Evolutionary conservation across 2,797 vertebrate genomes (phyloP).

Genomic region (Aeoliscus strigatus): DNA sequence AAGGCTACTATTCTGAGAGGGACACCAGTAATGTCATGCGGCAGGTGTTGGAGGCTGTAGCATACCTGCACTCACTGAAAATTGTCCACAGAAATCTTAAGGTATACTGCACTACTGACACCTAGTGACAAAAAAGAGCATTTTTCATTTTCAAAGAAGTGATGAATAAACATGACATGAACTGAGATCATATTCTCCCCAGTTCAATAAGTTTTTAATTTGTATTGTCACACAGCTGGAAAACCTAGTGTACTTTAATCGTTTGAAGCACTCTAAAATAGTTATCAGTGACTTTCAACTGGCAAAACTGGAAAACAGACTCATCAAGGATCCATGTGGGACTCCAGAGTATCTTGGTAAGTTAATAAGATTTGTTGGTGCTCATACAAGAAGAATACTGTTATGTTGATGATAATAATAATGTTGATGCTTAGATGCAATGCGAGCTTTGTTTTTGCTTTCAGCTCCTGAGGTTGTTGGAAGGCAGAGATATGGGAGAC

Average conservation of each 20-base stretch:
- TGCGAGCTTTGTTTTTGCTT: not conserved
- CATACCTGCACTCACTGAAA: conserved; percentile 94
- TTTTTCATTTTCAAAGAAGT: conserved; percentile 7
- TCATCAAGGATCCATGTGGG: conserved; percentile 96
- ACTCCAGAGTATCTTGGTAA: conserved; percentile 91
- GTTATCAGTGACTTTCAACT: conserved; percentile 99
- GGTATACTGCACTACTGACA: conserved; percentile 70
- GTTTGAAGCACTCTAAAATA: conserved; percentile 98
- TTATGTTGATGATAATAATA: not conserved
- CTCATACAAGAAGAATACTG: not conserved
- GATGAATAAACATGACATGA: not conserved
- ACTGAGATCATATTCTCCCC: not conserved
- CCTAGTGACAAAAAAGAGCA: conserved; percentile 42
- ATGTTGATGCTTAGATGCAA: too few relatives aligned
- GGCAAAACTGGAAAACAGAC: conserved; percentile 94
- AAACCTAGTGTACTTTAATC: conserved; percentile 96
- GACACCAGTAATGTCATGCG: conserved; percentile 98
- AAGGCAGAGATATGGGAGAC: conserved; percentile 90
- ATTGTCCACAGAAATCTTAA: conserved; percentile 98
- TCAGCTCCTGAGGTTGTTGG: conserved; percentile 95
- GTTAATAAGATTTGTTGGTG: not conserved
- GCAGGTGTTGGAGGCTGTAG: conserved; percentile 94
- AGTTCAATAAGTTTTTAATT: conserved; percentile 1
- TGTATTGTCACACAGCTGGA: conserved; percentile 79
- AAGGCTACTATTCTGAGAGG: conserved; percentile 96